Evolutionary conservation across 2,113 vertebrate species (phyloP).

Genomic region (Hemichromis elongatus): DNA sequence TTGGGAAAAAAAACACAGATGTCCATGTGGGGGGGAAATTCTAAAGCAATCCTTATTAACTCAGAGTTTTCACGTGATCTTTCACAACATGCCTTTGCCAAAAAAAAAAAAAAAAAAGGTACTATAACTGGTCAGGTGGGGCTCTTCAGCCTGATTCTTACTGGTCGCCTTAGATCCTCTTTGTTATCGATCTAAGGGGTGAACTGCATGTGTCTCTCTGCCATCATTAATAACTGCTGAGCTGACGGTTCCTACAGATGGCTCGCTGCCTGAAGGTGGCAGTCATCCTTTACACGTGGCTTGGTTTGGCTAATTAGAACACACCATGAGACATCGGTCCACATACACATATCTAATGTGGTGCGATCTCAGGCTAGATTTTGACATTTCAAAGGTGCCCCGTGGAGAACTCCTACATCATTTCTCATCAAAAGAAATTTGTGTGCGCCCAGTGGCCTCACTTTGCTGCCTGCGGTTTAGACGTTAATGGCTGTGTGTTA

Average conservation of each 20-base stretch:
- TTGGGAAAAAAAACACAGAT: neutral
- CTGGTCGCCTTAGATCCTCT: neutral
- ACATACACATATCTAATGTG: neutral
- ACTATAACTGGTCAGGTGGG: neutral
- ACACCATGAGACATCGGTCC: neutral
- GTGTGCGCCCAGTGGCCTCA: neutral
- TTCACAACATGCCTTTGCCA: neutral
- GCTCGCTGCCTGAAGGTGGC: slow-evolving; percentile 34
- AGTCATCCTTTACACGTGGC: slow-evolving; percentile 24
- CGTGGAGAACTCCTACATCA: neutral
- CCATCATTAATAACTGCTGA: neutral
- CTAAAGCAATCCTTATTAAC: rapidly evolving
- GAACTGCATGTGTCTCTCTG: neutral
- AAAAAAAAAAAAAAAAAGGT: neutral
- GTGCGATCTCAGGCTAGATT: neutral
- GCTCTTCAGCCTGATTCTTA: neutral
- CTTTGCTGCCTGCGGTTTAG: too few relatives aligned
- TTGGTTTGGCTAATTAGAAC: slow-evolving; percentile 52
- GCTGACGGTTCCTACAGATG: slow-evolving; percentile 41
- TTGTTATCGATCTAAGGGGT: neutral
- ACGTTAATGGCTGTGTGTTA: too few relatives aligned
- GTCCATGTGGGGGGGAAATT: rapidly evolving
- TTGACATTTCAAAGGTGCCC: neutral
- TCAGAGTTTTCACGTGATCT: neutral
- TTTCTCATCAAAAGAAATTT: neutral